Base-by-base conservation (phyloP, 1,140 invertebrate genomes). In the Atta colombica region DNA sequence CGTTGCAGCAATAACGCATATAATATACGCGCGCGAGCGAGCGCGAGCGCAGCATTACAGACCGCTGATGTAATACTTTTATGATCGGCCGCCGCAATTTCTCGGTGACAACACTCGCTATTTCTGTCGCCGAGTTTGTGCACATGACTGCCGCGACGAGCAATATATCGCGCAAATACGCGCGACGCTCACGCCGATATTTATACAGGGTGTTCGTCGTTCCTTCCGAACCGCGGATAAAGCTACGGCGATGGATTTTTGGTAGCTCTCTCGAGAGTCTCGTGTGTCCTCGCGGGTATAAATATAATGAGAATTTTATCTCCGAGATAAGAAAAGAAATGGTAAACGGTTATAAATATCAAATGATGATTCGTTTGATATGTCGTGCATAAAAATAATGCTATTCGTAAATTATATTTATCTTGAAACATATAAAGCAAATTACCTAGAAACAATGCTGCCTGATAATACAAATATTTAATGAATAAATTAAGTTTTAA, bases 31-130 rank as follows among this genome's bases (percentile, higher is more conserved):
- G 68, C 78, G 39, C 58, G 51, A 31, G 35, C 55, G 58, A 39
- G 61, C 63, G 16, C 68, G 49, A 69, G 21, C 71, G 77, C 75
- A 51, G 58, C 88, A 55, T 85, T 75, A 78, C 86, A 55, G 77
- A 55, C 61, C 61, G 77, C 77, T 87, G 90, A 90, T 88, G 90
- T 90, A 90, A 91, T 90, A 88, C 61, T 91, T 90, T 88, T 91
- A 91, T 51, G 84, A 90, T 86, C 89, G 87, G 21, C 66, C 80
- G 85, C 49, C 85, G 89, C 77, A 90, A 91, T 91, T 91, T 91
- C 87, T 86, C 89, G 81, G 65, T 90, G 90, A 91, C 90, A 85
- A 88, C 87, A 77, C 65, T 39, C 69, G 87, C 89, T 88, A 91
- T 91, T 90, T 88, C 89, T 85, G 86, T 89, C 77, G 72, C 39